These are phyloP conservation scores for Zoanthus gigantus DNA, from an alignment of 92 coral and sea anemone species.

Conservation along the genomic window DNA sequence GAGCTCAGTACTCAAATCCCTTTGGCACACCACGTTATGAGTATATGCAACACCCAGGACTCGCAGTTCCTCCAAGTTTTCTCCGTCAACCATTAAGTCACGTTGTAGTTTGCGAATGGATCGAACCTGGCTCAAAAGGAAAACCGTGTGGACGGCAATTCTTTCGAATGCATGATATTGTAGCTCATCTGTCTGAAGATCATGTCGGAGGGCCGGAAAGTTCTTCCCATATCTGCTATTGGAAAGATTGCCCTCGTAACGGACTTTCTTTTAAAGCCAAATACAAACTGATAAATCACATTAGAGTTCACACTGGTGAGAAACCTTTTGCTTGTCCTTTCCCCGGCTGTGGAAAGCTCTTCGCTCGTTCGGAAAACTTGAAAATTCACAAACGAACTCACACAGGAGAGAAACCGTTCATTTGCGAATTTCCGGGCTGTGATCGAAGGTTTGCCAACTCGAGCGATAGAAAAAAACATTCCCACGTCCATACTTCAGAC, in stretches of 20 bases:
- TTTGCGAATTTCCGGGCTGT: slow-evolving; percentile 98
- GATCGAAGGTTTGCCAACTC: slow-evolving; percentile 99
- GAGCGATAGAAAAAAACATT: slow-evolving; percentile 99
- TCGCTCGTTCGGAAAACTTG: slow-evolving; percentile 98
- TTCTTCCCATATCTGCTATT: slow-evolving; percentile 94
- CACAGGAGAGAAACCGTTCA: slow-evolving; percentile 99
- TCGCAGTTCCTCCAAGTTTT: slow-evolving; percentile 87
- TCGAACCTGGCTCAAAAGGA: slow-evolving; percentile 97
- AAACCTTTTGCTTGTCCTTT: slow-evolving; percentile 99
- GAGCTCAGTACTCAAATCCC: slow-evolving; percentile 84
- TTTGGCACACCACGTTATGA: slow-evolving; percentile 92
- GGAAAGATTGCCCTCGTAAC: slow-evolving; percentile 97
- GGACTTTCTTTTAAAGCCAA: slow-evolving; percentile 98
- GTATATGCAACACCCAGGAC: slow-evolving; percentile 89
- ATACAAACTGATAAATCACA: slow-evolving; percentile 98
- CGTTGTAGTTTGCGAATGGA: slow-evolving; percentile 99
- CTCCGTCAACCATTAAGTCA: slow-evolving; percentile 96
- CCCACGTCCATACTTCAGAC: slow-evolving; percentile 99
- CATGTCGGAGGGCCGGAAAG: slow-evolving; percentile 99
- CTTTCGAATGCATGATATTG: slow-evolving; percentile 99
- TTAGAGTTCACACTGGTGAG: slow-evolving; percentile 98
- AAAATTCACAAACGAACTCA: slow-evolving; percentile 99
- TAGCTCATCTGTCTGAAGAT: slow-evolving; percentile 97
- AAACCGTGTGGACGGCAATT: slow-evolving; percentile 99
- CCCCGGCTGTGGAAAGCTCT: slow-evolving; percentile 98